Base-by-base conservation (phyloP, 2,888 invertebrate species). In the Anarsia innoxiella region DNA sequence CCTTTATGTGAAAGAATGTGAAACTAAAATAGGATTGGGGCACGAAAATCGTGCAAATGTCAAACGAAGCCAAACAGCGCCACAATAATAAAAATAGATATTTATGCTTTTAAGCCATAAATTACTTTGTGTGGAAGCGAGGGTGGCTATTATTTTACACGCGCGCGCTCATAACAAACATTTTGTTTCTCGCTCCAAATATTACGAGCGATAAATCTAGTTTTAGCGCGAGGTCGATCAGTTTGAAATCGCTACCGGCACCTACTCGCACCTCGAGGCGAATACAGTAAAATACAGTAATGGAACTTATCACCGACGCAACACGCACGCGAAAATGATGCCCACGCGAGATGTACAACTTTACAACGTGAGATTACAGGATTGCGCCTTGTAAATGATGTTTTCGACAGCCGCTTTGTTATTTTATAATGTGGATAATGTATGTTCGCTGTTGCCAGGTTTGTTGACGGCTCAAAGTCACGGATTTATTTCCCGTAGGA, bases 201-300 rank as follows among this genome's bases (percentile, higher is more conserved):
- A 49, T 61, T 65, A 66, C 60, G 50, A 57, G 57, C 62, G 36
- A 69, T 77, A 75, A 72, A 75, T 76, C 70, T 74, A 59, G 68
- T 68, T 74, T 65, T 59, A 66, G 68, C 59, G 57, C 68, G 65
- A 73, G 67, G 66, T 62, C 70, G 65, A 64, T 68, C 62, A 56
- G 61, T 60, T 51, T 54, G 49, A 51, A 54, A 61, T 56, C 56
- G 64, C 68, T 66, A 67, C 66, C 64, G 66, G 46, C 46, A 38
- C 35, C 35, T 36, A 40, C 40, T n/a, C n/a, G n/a, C n/a, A n/a
- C n/a, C n/a, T 23, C 23, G 29, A 14, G 23, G 13, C 30, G n/a
- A 30, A 1, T 30, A 10, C 12, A 11, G 12, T 31, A 31, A 31
- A 31, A 19, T 31, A 31, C 23, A 23, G 16, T 31, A 31, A 16